Evolutionary conservation across 1,140 invertebrate species (phyloP).

Genomic region (Drosophila kepulauana): DNA sequence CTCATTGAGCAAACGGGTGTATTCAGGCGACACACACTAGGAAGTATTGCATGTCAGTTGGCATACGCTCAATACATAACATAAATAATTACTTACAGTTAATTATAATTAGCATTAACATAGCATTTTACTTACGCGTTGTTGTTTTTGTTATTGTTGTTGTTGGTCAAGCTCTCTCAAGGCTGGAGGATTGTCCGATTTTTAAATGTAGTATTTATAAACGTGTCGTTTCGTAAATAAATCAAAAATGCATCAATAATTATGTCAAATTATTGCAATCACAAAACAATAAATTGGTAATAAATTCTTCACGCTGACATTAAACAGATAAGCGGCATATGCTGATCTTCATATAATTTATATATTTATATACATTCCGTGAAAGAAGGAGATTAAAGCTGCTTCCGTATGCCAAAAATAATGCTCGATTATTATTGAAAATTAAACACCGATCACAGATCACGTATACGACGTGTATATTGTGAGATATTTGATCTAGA

Average conservation of each 20-base stretch:
- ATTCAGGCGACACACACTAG: slow-evolving; percentile 50
- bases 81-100: slow-evolving; percentile 72
- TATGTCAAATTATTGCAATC: slow-evolving; percentile 77
- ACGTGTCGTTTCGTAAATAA: slow-evolving; percentile 40
- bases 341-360: slow-evolving; percentile 36
- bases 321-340: slow-evolving; percentile 65
- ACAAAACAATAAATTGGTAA: slow-evolving; percentile 67
- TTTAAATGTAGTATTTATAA: not conserved
- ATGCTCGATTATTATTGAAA: slow-evolving; percentile 14
- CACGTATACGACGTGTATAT: slow-evolving; percentile 19
- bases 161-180: not conserved
- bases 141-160: not conserved
- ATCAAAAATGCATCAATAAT: slow-evolving; percentile 67
- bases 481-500: slow-evolving; percentile 48
- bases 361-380: slow-evolving; percentile 58
- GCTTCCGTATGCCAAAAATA: slow-evolving; percentile 64
- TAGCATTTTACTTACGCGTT: slow-evolving; percentile 62
- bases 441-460: slow-evolving; percentile 33
- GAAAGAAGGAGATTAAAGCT: slow-evolving; percentile 37
- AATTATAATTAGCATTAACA: slow-evolving; percentile 58
- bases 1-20: slow-evolving; percentile 5
- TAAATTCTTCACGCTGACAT: slow-evolving; percentile 52
- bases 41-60: slow-evolving; percentile 63
- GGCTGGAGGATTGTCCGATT: not conserved
- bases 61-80: slow-evolving; percentile 70